A percentile compares a stretch with the other conserved stretches of the same genome.
Evolutionary conservation across 2,888 invertebrate genomes (phyloP).

Genomic region (Aleiodes leptofemur): DNA sequence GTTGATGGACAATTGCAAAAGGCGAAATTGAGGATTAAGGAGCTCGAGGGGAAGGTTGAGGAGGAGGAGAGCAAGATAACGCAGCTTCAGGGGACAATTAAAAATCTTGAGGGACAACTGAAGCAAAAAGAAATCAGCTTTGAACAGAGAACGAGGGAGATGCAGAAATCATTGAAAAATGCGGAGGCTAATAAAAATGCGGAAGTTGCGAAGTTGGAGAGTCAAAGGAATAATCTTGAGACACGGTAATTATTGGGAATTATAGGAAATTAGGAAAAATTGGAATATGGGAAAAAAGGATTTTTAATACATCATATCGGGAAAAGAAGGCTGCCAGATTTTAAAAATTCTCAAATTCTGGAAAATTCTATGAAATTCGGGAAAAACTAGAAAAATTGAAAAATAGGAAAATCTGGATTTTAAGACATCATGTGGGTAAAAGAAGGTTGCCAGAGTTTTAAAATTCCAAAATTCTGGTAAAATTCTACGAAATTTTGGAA

Average conservation of each 20-base stretch:
- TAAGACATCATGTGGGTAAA: too few species aligned
- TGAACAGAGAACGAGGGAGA: constrained; percentile 60
- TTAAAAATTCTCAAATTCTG: too few species aligned
- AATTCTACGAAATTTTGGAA: too few species aligned
- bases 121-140: constrained; percentile 62
- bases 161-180: constrained; percentile 62
- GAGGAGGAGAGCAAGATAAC: constrained; percentile 59
- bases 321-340: too few species aligned
- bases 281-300: too few species aligned
- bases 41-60: constrained; percentile 57
- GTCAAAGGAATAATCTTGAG: constrained; percentile 65
- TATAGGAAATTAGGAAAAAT: background rate
- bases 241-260: constrained; percentile 57
- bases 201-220: constrained; percentile 61
- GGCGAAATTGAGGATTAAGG: constrained; percentile 57
- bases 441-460: too few species aligned
- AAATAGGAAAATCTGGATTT: too few species aligned
- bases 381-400: too few species aligned
- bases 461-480: too few species aligned
- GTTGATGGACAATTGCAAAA: constrained; percentile 60
- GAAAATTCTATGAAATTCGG: too few species aligned
- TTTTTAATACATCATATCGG: too few species aligned
- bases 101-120: constrained; percentile 59
- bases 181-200: constrained; percentile 53
- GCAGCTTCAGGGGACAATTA: constrained; percentile 58